Evolutionary conservation across 2,888 invertebrate genomes (phyloP).

Genomic region (Andrena bicolor): DNA sequence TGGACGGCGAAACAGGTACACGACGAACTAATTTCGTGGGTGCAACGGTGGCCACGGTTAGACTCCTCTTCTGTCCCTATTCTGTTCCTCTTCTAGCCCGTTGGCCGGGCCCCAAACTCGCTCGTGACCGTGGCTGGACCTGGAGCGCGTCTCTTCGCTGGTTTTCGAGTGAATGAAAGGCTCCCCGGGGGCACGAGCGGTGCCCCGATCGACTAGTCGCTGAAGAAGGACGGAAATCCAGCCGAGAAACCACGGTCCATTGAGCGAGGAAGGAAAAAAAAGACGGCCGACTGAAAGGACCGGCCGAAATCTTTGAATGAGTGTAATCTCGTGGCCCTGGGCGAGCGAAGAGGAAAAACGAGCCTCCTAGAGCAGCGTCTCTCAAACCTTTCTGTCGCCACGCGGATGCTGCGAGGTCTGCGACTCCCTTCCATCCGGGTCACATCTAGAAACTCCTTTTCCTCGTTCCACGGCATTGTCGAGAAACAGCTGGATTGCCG

Average conservation of each 20-base stretch:
- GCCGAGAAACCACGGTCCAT: conserved; percentile 53
- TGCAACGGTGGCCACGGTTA: conserved; percentile 58
- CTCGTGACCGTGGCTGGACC: neutral
- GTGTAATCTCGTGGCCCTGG: conserved; percentile 79
- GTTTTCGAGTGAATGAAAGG: conserved; percentile 66
- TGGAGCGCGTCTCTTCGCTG: conserved; percentile 8
- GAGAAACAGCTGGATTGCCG: too few relatives aligned
- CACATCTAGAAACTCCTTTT: too few relatives aligned
- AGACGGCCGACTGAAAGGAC: conserved; percentile 60
- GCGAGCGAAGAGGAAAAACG: conserved; percentile 42
- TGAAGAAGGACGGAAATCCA: conserved; percentile 50
- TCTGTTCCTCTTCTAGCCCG: conserved; percentile 4
- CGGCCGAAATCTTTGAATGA: conserved; percentile 81
- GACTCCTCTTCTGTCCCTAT: neutral
- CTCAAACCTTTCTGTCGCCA: conserved; percentile 18
- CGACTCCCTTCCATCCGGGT: too few relatives aligned
- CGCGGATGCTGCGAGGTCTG: too few relatives aligned
- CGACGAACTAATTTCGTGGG: conserved; percentile 66
- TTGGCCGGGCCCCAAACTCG: neutral
- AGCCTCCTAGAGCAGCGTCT: conserved; percentile 37
- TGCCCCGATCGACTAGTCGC: conserved; percentile 41
- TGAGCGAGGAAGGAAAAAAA: conserved; percentile 59
- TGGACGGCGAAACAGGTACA: conserved; percentile 59
- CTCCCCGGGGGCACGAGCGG: conserved; percentile 63
- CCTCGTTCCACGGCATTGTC: too few relatives aligned